These are phyloP conservation scores for Eurytoma adleriae DNA, from an alignment of 2,888 invertebrate genomes.

Conservation along the genomic window DNA sequence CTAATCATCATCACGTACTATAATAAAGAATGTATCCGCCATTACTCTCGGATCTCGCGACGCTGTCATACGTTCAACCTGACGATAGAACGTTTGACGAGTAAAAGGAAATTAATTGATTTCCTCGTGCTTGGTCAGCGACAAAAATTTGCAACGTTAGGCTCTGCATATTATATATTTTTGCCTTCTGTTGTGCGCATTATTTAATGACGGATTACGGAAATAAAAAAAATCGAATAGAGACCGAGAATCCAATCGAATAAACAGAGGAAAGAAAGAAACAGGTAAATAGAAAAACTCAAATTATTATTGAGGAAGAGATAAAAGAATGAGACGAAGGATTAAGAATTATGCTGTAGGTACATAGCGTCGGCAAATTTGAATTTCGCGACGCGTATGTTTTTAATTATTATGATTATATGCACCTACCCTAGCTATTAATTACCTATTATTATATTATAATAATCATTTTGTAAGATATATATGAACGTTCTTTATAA, in stretches of 20 bases:
- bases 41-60: conserved; percentile 53
- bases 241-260: no score
- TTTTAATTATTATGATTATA: conserved; percentile 34
- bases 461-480: conserved; percentile 58
- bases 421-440: conserved; percentile 45
- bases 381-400: conserved; percentile 40
- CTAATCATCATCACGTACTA: conserved; percentile 54
- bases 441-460: conserved; percentile 55
- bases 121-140: conserved; percentile 54
- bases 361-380: conserved; percentile 42
- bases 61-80: conserved; percentile 27
- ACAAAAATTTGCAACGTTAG: conserved; percentile 50
- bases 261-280: no score
- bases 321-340: conserved; percentile 8
- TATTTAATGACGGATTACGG: conserved; percentile 48
- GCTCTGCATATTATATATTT: conserved; percentile 45
- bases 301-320: conserved; percentile 19
- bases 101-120: conserved; percentile 41
- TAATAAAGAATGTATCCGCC: conserved; percentile 45
- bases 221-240: conserved; percentile 10
- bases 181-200: conserved; percentile 53
- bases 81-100: conserved; percentile 24
- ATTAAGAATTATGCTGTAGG: conserved; percentile 15
- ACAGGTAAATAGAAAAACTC: neutral
- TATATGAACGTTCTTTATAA: conserved; percentile 53